phyloP scores from a whole-genome alignment of 2,888 invertebrate genomes.

The Candidula unifasciata region DNA sequence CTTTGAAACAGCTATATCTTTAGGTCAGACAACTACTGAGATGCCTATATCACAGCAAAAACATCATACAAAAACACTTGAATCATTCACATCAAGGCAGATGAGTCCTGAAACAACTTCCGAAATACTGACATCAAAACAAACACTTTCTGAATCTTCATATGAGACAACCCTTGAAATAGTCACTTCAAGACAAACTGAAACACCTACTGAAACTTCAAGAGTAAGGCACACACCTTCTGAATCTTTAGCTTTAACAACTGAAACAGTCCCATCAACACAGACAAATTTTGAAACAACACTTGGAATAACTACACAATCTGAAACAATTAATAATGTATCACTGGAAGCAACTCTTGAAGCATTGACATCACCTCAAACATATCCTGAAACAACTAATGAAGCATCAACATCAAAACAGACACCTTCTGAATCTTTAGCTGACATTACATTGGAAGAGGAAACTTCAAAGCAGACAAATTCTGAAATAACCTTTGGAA shows the following conservation, averaged over 20 bases:
- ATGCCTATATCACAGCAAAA: background rate
- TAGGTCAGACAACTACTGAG: background rate
- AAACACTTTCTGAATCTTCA: background rate
- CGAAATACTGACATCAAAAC: background rate
- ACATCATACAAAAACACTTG: background rate
- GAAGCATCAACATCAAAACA: background rate
- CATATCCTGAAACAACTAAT: background rate
- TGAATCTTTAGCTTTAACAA: background rate
- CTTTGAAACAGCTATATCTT: background rate
- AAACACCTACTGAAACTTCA: background rate
- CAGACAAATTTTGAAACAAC: background rate
- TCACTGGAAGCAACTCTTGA: background rate
- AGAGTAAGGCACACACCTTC: background rate
- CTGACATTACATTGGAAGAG: background rate
- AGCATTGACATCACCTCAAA: background rate
- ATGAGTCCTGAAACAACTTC: background rate
- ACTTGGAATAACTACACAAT: background rate
- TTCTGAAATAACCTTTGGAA: background rate
- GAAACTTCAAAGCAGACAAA: background rate
- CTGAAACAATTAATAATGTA: background rate
- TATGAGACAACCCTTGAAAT: background rate
- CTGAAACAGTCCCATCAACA: background rate
- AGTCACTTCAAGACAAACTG: background rate
- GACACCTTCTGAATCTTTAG: background rate
- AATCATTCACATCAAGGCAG: constrained; percentile 16